Evolutionary conservation across 2,113 vertebrate genomes (phyloP).

Genomic region (Thryonomys swinderianus): DNA sequence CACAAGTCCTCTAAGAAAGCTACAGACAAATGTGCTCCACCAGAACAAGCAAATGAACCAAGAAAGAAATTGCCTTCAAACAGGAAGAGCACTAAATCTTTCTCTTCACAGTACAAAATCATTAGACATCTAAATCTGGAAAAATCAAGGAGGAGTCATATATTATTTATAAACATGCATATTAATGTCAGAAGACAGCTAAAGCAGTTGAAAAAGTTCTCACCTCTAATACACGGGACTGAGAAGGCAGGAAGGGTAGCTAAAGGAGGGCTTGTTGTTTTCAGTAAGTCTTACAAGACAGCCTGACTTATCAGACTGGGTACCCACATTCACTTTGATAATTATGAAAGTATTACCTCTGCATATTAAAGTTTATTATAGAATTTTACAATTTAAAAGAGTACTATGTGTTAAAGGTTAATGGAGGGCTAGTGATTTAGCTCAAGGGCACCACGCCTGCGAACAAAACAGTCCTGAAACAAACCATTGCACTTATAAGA

Average conservation of each 20-base stretch:
- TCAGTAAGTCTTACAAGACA: neutral
- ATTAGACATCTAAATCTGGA: neutral
- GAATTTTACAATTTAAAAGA: too few species aligned
- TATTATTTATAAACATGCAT: neutral
- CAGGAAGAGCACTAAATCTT: neutral
- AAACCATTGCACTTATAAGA: neutral
- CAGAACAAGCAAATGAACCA: neutral
- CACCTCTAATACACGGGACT: neutral
- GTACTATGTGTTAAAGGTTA: too few species aligned
- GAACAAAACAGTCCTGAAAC: slow-evolving; percentile 5
- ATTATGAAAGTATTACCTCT: neutral
- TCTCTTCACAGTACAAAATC: neutral
- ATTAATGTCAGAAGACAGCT: neutral
- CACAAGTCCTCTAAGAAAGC: neutral
- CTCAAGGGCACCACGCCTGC: too few species aligned
- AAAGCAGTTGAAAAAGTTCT: neutral
- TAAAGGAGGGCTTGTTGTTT: neutral
- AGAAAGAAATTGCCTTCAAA: neutral
- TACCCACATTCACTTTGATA: neutral
- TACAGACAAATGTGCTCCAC: neutral
- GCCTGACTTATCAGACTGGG: neutral
- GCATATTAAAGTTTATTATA: too few species aligned
- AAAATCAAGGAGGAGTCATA: neutral
- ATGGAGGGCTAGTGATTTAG: too few species aligned
- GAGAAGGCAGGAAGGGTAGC: neutral